These are phyloP conservation scores for Scleropages formosus DNA, from an alignment of 2,797 vertebrate genomes.

Conservation along the genomic window DNA sequence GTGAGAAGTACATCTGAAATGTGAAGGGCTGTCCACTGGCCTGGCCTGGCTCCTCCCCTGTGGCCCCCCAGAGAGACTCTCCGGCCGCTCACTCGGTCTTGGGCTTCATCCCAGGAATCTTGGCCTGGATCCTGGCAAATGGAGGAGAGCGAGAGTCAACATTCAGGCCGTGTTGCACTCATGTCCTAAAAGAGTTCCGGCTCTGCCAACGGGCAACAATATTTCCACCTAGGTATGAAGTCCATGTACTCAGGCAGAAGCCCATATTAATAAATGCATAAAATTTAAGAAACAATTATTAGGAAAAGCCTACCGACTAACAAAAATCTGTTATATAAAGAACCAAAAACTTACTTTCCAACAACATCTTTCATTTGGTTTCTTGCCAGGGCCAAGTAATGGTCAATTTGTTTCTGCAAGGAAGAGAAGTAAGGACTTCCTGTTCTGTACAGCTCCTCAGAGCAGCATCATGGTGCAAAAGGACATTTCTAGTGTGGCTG, in stretches of 20 bases:
- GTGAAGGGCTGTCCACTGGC: constrained; percentile 44
- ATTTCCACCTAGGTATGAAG: too few relatives aligned
- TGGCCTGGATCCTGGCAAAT: constrained; percentile 82
- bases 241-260: too few relatives aligned
- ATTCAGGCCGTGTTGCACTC: not conserved
- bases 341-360: constrained; percentile 79
- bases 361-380: constrained; percentile 84
- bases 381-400: constrained; percentile 81
- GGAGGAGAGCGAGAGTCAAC: constrained; percentile 27
- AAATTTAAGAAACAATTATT: too few relatives aligned
- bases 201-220: not conserved
- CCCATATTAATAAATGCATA: not conserved
- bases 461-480: too few relatives aligned
- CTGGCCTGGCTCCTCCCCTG: constrained; percentile 39
- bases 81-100: constrained; percentile 76
- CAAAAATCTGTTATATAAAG: not conserved
- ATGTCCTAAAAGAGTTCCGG: too few relatives aligned
- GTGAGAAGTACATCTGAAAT: constrained; percentile 40
- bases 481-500: too few relatives aligned
- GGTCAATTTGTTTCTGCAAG: constrained; percentile 85
- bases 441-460: too few relatives aligned
- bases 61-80: constrained; percentile 56
- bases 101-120: constrained; percentile 90
- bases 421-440: constrained; percentile 25
- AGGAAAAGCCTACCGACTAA: too few relatives aligned